phyloP scores from a whole-genome alignment of 2,113 vertebrate species.

The Trochalopteron elliotii region DNA sequence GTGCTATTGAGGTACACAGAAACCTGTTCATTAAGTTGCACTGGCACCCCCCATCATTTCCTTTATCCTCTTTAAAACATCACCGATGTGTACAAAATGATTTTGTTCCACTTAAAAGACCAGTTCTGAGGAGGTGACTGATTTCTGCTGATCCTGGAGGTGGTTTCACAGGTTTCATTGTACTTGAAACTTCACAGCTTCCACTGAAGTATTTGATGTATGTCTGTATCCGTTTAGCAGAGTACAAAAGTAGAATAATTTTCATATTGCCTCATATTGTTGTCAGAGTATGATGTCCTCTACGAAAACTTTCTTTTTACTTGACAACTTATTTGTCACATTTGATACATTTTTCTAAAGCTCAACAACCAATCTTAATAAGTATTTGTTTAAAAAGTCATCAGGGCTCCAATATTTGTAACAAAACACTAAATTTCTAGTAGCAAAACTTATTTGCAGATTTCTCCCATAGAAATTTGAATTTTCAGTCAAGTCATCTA shows the following conservation, averaged over 20 bases:
- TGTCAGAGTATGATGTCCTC: conserved; percentile 20
- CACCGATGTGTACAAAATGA: not conserved
- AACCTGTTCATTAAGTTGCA: not conserved
- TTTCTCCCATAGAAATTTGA: not conserved
- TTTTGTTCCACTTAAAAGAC: conserved; percentile 56
- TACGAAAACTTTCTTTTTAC: not conserved
- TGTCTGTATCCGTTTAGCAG: not conserved
- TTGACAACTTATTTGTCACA: not conserved
- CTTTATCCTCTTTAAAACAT: conserved; percentile 21
- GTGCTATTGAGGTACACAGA: not conserved
- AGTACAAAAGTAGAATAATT: conserved; percentile 37
- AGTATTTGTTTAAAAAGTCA: not conserved
- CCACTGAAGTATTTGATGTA: conserved; percentile 44
- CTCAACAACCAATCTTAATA: not conserved
- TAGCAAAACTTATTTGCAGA: not conserved
- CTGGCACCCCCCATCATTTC: not conserved
- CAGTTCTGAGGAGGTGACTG: conserved; percentile 42
- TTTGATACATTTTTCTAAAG: not conserved
- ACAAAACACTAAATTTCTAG: not conserved
- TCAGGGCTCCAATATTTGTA: not conserved
- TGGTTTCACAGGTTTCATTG: conserved; percentile 69
- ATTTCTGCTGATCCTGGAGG: conserved; percentile 66
- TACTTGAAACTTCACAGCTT: conserved; percentile 70
- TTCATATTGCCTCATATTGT: conserved; percentile 31
- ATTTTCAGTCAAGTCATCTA: not conserved